Conservation (phyloP, 2,888 invertebrate genomes). For the Cerastis rubricosa region DNA sequence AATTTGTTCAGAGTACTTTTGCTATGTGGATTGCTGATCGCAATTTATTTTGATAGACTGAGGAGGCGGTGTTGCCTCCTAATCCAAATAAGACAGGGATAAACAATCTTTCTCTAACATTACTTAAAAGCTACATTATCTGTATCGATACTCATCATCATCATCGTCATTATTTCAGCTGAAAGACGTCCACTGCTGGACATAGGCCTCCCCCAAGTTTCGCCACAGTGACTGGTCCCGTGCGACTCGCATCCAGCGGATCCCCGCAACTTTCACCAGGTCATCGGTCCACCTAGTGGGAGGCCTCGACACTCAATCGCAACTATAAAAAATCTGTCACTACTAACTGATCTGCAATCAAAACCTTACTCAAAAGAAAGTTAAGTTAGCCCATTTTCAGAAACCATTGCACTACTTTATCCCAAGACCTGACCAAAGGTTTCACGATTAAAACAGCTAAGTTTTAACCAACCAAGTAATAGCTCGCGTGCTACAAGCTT, state of each 20-base stretch:
- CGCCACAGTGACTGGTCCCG: too few species aligned
- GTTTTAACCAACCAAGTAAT: constrained; percentile 41
- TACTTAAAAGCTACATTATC: neutral
- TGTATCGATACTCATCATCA: too few species aligned
- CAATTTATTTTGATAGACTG: neutral
- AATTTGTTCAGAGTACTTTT: too few species aligned
- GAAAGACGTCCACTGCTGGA: too few species aligned
- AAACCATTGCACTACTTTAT: neutral
- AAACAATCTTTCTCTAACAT: too few species aligned
- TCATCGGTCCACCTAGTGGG: too few species aligned
- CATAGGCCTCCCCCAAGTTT: too few species aligned
- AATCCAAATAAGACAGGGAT: neutral
- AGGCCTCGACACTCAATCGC: too few species aligned
- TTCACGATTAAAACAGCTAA: constrained; percentile 23
- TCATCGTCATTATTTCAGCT: too few species aligned
- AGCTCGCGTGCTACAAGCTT: constrained; percentile 53
- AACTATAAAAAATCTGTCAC: neutral
- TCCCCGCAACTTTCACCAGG: too few species aligned
- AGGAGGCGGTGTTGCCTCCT: neutral
- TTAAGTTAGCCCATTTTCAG: neutral
- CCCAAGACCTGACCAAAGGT: constrained; percentile 4
- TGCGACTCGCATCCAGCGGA: too few species aligned
- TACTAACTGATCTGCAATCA: neutral
- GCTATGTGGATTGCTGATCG: neutral
- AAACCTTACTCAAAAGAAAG: neutral